These are phyloP conservation scores for Mesocentrotus franciscanus DNA, from an alignment of 53 echinoderm and acorn worm species.

Conservation along the genomic window DNA sequence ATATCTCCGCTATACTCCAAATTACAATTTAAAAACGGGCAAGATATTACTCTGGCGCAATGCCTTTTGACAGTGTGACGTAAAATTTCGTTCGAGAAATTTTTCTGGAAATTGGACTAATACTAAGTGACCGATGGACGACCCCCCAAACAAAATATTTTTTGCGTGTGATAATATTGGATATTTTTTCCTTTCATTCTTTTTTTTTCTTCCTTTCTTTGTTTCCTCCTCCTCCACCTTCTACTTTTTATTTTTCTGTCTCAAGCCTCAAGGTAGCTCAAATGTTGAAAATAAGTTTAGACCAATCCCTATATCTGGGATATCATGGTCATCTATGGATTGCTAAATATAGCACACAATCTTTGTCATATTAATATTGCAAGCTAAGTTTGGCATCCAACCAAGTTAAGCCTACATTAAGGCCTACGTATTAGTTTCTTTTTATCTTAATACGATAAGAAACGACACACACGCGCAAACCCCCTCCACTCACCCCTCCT, in stretches of 20 bases:
- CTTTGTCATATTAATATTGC: neutral
- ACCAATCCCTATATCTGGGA: neutral
- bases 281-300: neutral
- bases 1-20: neutral
- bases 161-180: no score
- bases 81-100: neutral
- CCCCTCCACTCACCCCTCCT: no score
- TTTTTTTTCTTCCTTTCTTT: no score
- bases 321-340: neutral
- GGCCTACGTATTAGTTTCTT: no score
- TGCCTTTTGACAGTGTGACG: neutral
- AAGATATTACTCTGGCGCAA: neutral
- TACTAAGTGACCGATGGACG: neutral
- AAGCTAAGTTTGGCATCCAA: neutral
- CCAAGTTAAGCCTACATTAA: no score
- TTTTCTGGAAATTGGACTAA: neutral
- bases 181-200: no score
- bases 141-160: neutral
- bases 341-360: neutral
- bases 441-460: no score
- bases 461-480: no score
- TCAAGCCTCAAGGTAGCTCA: neutral
- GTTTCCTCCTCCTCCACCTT: no score
- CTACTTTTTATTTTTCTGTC: neutral
- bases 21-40: neutral